A percentile compares a stretch with the other conserved stretches of the same genome.
phyloP scores from a whole-genome alignment of 1,140 invertebrate species.

The Dysdera silvatica region DNA sequence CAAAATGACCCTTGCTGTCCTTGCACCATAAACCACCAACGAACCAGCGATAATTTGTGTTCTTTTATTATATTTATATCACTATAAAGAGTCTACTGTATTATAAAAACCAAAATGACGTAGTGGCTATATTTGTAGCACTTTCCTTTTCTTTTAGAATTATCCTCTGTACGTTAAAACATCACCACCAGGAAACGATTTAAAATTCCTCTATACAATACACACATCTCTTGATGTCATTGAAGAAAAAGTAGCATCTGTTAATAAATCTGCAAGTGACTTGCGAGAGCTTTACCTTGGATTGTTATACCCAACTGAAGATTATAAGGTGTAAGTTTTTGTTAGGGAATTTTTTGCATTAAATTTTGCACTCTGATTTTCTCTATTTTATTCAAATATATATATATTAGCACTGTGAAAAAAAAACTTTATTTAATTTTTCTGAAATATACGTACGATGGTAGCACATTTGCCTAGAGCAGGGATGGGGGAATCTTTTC shows the following conservation, averaged over 20 bases:
- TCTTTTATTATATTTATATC: slow-evolving; percentile 9
- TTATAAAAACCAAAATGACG: slow-evolving; percentile 20
- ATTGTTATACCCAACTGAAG: slow-evolving; percentile 86
- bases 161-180: slow-evolving; percentile 78
- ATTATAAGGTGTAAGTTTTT: slow-evolving; percentile 75
- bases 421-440: not conserved
- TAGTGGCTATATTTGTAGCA: not conserved
- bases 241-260: slow-evolving; percentile 72
- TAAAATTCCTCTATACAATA: slow-evolving; percentile 85
- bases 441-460: too few relatives aligned
- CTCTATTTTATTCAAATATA: not conserved
- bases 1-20: too few relatives aligned
- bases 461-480: too few relatives aligned
- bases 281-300: slow-evolving; percentile 83
- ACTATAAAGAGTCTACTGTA: slow-evolving; percentile 1
- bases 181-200: slow-evolving; percentile 58
- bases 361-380: slow-evolving; percentile 2
- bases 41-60: too few relatives aligned
- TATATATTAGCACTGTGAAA: not conserved
- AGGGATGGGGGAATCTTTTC: too few relatives aligned
- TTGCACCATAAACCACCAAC: too few relatives aligned
- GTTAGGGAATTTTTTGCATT: slow-evolving; percentile 4
- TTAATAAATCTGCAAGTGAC: slow-evolving; percentile 52
- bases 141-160: slow-evolving; percentile 52
- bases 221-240: slow-evolving; percentile 89